Conservation (phyloP, 2,888 invertebrate species). For the Cyclophora punctaria region DNA sequence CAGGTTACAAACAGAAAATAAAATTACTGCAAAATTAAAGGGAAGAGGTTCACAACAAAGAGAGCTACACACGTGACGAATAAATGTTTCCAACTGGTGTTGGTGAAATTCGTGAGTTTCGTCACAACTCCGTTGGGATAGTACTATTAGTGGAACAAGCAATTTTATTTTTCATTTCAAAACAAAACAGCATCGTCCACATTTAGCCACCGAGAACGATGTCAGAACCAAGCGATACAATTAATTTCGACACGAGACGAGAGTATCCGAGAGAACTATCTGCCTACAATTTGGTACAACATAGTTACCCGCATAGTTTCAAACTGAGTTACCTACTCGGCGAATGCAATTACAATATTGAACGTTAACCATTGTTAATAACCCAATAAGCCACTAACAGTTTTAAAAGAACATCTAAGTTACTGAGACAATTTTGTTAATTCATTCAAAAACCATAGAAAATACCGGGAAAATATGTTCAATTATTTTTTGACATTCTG, state of each 20-base stretch:
- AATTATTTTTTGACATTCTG: too few relatives aligned
- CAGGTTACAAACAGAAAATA: background rate
- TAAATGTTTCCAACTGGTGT: background rate
- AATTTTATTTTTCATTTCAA: conserved; percentile 16
- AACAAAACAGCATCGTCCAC: conserved; percentile 15
- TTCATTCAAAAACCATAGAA: too few relatives aligned
- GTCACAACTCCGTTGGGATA: conserved; percentile 2
- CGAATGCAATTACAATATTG: too few relatives aligned
- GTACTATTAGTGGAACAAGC: conserved; percentile 24
- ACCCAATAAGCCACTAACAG: too few relatives aligned
- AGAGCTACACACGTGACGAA: background rate
- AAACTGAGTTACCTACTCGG: too few relatives aligned
- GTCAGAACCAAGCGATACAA: background rate
- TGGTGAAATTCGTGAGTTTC: background rate
- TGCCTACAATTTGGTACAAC: too few relatives aligned
- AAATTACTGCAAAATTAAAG: background rate
- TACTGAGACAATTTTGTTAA: too few relatives aligned
- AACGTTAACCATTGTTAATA: too few relatives aligned
- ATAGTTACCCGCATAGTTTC: too few relatives aligned
- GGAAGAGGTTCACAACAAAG: background rate
- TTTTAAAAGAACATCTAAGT: too few relatives aligned
- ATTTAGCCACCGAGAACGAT: conserved; percentile 11
- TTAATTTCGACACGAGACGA: background rate
- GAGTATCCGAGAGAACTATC: background rate
- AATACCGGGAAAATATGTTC: too few relatives aligned